Evolutionary conservation across 2,113 vertebrate species (phyloP).

Genomic region (Trogon melanurus): DNA sequence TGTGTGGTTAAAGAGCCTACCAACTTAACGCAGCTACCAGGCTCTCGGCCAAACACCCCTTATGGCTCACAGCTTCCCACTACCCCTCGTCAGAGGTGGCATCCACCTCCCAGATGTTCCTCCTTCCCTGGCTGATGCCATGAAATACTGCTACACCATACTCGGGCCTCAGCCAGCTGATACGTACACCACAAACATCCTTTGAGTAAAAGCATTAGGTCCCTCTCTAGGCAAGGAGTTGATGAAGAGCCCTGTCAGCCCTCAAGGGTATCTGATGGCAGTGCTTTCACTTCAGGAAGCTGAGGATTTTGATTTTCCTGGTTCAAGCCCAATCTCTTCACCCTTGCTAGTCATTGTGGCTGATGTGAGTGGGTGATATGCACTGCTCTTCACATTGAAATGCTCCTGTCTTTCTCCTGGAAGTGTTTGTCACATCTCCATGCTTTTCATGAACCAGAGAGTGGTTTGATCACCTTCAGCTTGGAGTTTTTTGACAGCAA

Average conservation of each 20-base stretch:
- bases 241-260: neutral
- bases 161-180: neutral
- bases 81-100: neutral
- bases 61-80: neutral
- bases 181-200: neutral
- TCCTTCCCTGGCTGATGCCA: neutral
- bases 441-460: neutral
- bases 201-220: neutral
- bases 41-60: neutral
- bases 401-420: neutral
- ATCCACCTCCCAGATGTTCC: neutral
- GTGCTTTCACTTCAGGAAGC: neutral
- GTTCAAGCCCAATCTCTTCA: neutral
- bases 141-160: neutral
- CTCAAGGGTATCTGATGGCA: fast-evolving
- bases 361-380: neutral
- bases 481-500: neutral
- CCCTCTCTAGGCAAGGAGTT: neutral
- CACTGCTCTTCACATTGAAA: neutral
- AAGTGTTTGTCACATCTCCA: neutral
- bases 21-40: neutral
- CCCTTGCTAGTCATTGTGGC: fast-evolving
- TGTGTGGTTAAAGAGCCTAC: neutral
- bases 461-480: neutral
- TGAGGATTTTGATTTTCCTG: neutral